A percentile compares a stretch with the other conserved stretches of the same genome.
These are phyloP conservation scores for Bambusicola thoracicus DNA, from an alignment of 2,113 vertebrate species.

Conservation along the genomic window DNA sequence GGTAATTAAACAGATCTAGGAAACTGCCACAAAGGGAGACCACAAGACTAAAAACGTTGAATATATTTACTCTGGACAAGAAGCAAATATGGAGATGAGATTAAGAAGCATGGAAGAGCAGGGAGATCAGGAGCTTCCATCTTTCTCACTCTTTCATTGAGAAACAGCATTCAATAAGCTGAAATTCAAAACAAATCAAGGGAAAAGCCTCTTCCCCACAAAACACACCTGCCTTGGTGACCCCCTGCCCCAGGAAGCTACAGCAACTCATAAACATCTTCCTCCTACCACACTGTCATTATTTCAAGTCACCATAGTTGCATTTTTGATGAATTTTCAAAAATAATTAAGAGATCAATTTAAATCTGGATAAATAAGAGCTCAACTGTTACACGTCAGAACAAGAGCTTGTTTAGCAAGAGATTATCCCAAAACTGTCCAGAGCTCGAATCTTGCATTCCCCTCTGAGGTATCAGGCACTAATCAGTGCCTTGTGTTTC, in stretches of 20 bases:
- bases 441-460: neutral
- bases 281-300: rapidly evolving
- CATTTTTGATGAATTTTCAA: neutral
- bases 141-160: rapidly evolving
- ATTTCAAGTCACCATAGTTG: neutral
- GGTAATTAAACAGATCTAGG: neutral
- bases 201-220: neutral
- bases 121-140: neutral
- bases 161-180: rapidly evolving
- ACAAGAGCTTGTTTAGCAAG: neutral
- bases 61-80: neutral
- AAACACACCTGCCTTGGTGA: neutral
- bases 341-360: neutral
- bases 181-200: neutral
- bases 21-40: neutral
- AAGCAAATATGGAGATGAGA: neutral
- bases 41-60: neutral
- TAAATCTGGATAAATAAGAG: neutral
- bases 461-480: neutral
- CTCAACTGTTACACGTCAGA: neutral
- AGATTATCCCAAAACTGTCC: neutral
- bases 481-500: neutral
- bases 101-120: neutral
- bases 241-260: neutral
- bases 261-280: neutral